Evolutionary conservation across 2,888 invertebrate species (phyloP).

Genomic region (Acleris holmiana): DNA sequence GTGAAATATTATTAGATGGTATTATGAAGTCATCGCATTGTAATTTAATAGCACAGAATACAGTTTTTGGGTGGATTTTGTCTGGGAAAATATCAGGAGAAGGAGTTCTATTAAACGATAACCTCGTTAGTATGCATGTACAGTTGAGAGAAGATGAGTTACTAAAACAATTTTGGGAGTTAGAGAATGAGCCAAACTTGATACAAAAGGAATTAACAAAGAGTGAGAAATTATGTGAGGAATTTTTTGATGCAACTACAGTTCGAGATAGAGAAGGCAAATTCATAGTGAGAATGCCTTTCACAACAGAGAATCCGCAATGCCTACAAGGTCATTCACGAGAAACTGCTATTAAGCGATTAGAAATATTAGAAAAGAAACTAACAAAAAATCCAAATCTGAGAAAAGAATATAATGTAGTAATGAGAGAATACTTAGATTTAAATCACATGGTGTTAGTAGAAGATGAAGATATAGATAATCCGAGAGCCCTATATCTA

Average conservation of each 20-base stretch:
- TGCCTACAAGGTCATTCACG: slow-evolving; percentile 35
- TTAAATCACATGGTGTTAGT: slow-evolving; percentile 34
- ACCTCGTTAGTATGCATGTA: not conserved
- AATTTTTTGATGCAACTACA: slow-evolving; percentile 29
- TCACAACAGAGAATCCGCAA: slow-evolving; percentile 29
- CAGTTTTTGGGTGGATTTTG: not conserved
- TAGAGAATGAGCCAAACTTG: slow-evolving; percentile 31
- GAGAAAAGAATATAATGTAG: slow-evolving; percentile 36
- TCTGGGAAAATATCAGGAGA: not conserved
- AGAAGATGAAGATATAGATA: slow-evolving; percentile 14
- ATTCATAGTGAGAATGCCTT: slow-evolving; percentile 38
- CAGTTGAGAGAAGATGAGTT: not conserved
- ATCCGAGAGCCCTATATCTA: slow-evolving; percentile 3
- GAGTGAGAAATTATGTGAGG: slow-evolving; percentile 31
- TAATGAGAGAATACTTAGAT: slow-evolving; percentile 35
- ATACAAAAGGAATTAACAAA: slow-evolving; percentile 24
- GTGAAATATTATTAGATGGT: not conserved
- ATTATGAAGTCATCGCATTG: not conserved
- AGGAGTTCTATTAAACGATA: not conserved
- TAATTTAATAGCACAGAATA: not conserved
- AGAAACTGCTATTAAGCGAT: slow-evolving; percentile 34
- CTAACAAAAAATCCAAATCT: slow-evolving; percentile 22
- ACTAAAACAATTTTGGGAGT: slow-evolving; percentile 31
- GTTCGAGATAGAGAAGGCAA: slow-evolving; percentile 33
- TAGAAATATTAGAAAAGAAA: slow-evolving; percentile 33